These are phyloP conservation scores for Palloptera scutellata DNA, from an alignment of 2,888 invertebrate genomes.

Conservation along the genomic window DNA sequence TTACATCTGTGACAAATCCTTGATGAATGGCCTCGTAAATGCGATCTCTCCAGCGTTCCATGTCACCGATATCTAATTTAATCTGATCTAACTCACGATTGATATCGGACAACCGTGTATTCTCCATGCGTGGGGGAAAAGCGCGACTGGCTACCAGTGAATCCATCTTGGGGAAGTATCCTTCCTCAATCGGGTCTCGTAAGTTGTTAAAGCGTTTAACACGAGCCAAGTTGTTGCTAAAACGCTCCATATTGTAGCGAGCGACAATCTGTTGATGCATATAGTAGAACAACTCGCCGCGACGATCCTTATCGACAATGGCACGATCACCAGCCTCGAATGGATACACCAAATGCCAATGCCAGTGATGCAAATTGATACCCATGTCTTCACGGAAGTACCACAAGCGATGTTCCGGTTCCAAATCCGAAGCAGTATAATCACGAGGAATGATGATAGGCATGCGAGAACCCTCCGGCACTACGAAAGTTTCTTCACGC, in stretches of 20 bases:
- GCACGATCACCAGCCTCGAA: constrained; percentile 71
- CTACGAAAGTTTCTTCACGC: constrained; percentile 69
- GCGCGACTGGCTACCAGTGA: constrained; percentile 77
- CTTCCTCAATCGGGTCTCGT: constrained; percentile 76
- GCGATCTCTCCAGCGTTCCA: constrained; percentile 80
- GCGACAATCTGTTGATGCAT: constrained; percentile 73
- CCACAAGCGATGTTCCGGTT: constrained; percentile 76
- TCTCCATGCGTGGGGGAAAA: constrained; percentile 75
- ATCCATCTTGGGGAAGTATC: constrained; percentile 86
- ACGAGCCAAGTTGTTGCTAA: constrained; percentile 75
- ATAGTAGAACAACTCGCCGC: constrained; percentile 82
- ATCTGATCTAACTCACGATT: constrained; percentile 75
- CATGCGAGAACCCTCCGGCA: constrained; percentile 72
- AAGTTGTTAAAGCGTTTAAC: constrained; percentile 73
- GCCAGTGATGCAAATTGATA: constrained; percentile 68
- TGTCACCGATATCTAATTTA: constrained; percentile 72
- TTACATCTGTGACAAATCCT: constrained; percentile 69
- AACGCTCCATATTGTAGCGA: constrained; percentile 79
- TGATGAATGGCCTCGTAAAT: constrained; percentile 76
- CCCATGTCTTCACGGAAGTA: constrained; percentile 69
- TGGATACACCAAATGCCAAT: constrained; percentile 76
- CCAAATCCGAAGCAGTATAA: constrained; percentile 78
- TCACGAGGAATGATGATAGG: constrained; percentile 70
- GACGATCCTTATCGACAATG: constrained; percentile 72
- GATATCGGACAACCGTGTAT: constrained; percentile 69